Evolutionary conservation across 2,888 invertebrate species (phyloP).

Genomic region (Notocelia uddmanniana): DNA sequence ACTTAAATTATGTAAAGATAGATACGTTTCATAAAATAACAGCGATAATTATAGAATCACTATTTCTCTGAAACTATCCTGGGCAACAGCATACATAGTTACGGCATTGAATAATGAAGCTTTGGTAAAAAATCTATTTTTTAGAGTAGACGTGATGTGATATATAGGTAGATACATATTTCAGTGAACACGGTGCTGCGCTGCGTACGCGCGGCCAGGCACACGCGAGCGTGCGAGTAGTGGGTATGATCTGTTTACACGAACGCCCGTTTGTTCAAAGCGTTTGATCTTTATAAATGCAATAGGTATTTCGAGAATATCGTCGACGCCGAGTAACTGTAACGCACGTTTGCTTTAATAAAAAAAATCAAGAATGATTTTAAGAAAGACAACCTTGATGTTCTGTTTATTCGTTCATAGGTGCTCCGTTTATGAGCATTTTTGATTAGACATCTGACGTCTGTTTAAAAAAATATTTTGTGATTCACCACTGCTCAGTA

Average conservation of each 20-base stretch:
- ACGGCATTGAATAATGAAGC: constrained; percentile 8
- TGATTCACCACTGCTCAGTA: constrained; percentile 48
- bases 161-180: constrained; percentile 61
- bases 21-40: neutral
- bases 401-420: constrained; percentile 73
- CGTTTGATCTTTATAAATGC: constrained; percentile 86
- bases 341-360: constrained; percentile 70
- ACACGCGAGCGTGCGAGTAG: constrained; percentile 50
- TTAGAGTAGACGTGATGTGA: constrained; percentile 55
- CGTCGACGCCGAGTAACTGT: constrained; percentile 71
- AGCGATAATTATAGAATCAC: neutral
- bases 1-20: neutral
- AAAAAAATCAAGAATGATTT: constrained; percentile 79
- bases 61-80: neutral
- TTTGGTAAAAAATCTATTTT: constrained; percentile 19
- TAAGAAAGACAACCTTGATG: constrained; percentile 82
- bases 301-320: constrained; percentile 84
- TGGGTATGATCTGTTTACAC: constrained; percentile 80
- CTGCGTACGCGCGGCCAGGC: constrained; percentile 30
- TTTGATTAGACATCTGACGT: constrained; percentile 72
- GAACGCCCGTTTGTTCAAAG: constrained; percentile 78
- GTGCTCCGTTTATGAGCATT: constrained; percentile 77
- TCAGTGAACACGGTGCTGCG: constrained; percentile 42
- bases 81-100: neutral
- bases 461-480: constrained; percentile 70